phyloP scores from a whole-genome alignment of 2,113 vertebrate genomes.

The Mungos mungo region DNA sequence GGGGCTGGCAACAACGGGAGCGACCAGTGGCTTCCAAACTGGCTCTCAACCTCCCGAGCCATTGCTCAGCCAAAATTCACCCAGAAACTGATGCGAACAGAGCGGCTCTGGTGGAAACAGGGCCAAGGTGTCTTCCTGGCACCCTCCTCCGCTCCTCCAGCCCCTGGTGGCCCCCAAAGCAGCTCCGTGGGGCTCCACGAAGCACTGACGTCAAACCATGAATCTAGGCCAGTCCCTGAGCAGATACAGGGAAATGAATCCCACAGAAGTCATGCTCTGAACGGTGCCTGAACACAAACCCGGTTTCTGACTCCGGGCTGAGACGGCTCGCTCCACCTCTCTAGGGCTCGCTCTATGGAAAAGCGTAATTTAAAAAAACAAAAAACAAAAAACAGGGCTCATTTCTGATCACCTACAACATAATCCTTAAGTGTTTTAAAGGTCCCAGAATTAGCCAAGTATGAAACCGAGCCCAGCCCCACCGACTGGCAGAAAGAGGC shows the following conservation, averaged over 20 bases:
- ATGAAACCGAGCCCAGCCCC: constrained; percentile 39
- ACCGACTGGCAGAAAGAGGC: constrained; percentile 17
- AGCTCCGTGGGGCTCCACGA: neutral
- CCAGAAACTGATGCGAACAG: neutral
- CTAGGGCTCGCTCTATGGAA: neutral
- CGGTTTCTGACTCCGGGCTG: neutral
- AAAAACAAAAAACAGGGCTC: constrained; percentile 51
- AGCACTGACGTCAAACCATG: neutral
- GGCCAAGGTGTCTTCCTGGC: neutral
- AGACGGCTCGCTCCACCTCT: neutral
- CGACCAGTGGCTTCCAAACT: constrained; percentile 17
- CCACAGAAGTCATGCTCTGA: neutral
- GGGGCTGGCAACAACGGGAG: constrained; percentile 3
- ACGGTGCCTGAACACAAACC: neutral
- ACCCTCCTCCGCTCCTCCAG: neutral
- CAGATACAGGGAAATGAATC: neutral
- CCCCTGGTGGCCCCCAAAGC: neutral
- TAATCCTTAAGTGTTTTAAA: constrained; percentile 34
- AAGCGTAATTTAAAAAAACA: constrained; percentile 32
- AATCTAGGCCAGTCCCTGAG: neutral
- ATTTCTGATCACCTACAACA: constrained; percentile 39
- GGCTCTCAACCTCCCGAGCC: neutral
- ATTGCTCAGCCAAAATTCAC: neutral
- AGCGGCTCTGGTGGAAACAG: neutral
- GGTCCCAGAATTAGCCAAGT: constrained; percentile 39